Base-by-base conservation (phyloP, 2,113 vertebrate species). In the Dinomys branickii region DNA sequence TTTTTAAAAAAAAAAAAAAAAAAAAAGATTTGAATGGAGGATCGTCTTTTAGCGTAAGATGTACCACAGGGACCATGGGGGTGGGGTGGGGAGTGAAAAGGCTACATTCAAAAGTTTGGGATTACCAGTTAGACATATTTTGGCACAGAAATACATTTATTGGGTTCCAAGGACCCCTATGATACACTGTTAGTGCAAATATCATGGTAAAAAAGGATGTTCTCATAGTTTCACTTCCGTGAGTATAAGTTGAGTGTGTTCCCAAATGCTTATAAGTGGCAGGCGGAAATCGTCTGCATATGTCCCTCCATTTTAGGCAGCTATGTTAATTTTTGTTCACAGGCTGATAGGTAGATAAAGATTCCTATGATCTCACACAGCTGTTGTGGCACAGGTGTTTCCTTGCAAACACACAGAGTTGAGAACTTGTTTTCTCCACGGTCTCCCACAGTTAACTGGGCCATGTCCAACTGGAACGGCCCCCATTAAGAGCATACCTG, bases 141-240 rank as follows among this genome's bases (percentile, higher is more conserved):
- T 63, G 38, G 73, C 47, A 52, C 24, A n/a, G 5, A 90, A 87
- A 12, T 58, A n/a, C n/a, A 58, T 92, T 95, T 91, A 41, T 50
- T 75, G 38, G 54, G 0, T 47, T 87, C 67, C 24, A 94, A 67
- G 50, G 50, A 67, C 14, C 13, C 58, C 44, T 83, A 33, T 94
- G 38, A 92, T 77, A 59, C 7, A 83, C 16, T 67, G 50, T 90
- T 82, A 82, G 24, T 86, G n/a, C 20, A 82, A 90, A 90, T 93
- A 73, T 22, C 61, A 44, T 30, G 81, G 56, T 56, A 80, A 92
- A 97, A 91, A 95, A 89, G 22, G 41, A 38, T 85, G 10, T n/a
- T 87, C 35, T 35, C 71, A 73, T 71, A 88, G 52, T 90, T 95
- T 50, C 52, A 77, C 44, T 91, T 81, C 63, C 63, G 26, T 91